A percentile compares a stretch with the other conserved stretches of the same genome.
Conservation (phyloP, 53 echinoderm and acorn worm genomes). For the Antedon mediterranea region DNA sequence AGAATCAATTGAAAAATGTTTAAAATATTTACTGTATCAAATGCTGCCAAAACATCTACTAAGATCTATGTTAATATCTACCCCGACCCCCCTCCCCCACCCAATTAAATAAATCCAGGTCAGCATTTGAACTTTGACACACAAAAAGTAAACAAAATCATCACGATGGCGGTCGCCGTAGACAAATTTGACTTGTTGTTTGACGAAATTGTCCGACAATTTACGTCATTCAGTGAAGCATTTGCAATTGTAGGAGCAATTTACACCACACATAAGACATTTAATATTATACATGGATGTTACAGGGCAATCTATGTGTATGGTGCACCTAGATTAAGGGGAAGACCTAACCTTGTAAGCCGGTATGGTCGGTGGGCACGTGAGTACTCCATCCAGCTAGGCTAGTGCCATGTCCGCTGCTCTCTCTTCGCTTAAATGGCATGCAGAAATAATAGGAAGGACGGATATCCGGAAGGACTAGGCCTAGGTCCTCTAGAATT, state of each 20-base stretch:
- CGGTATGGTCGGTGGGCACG: conserved; percentile 87
- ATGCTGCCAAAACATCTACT: too few relatives aligned
- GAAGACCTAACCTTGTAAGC: conserved; percentile 33
- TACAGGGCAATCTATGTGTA: conserved; percentile 45
- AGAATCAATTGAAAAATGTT: too few relatives aligned
- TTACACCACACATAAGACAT: conserved; percentile 41
- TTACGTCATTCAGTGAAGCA: conserved; percentile 46
- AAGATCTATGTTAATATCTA: too few relatives aligned
- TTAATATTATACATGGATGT: conserved; percentile 24
- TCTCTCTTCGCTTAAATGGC: background rate
- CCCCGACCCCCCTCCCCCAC: too few relatives aligned
- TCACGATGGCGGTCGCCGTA: conserved; percentile 60
- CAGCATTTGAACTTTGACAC: background rate
- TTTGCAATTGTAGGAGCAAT: conserved; percentile 57
- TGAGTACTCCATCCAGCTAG: background rate
- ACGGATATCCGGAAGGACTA: too few relatives aligned
- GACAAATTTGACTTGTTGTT: conserved; percentile 56
- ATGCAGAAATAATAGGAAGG: background rate
- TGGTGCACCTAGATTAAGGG: conserved; percentile 27
- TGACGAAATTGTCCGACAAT: conserved; percentile 25
- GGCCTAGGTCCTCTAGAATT: background rate
- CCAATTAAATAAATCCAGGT: background rate
- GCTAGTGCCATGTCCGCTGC: too few relatives aligned
- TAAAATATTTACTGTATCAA: too few relatives aligned
- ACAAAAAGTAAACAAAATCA: background rate